These are phyloP conservation scores for Gymnogyps californianus DNA, from an alignment of 2,113 vertebrate genomes.

Conservation along the genomic window DNA sequence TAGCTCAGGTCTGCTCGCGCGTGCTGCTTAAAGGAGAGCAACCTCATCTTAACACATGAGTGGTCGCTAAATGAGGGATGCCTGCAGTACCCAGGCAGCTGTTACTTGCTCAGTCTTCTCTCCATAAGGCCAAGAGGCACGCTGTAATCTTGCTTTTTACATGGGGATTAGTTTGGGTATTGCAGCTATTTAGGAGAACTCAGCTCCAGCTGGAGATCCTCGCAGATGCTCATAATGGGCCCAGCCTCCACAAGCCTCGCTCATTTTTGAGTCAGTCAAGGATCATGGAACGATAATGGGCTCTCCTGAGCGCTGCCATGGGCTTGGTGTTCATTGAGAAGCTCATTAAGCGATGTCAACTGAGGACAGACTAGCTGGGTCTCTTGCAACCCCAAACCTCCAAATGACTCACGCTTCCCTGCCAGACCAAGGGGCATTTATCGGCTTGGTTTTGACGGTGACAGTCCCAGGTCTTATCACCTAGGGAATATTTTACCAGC, in stretches of 20 bases:
- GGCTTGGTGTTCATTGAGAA: background rate
- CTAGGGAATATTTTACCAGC: background rate
- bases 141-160: background rate
- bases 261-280: background rate
- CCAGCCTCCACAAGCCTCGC: background rate
- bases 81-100: background rate
- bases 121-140: background rate
- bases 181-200: background rate
- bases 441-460: background rate
- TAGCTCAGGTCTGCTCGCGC: accelerated
- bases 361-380: background rate
- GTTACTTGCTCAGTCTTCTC: background rate
- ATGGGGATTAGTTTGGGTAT: background rate
- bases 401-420: background rate
- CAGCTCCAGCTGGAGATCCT: background rate
- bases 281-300: background rate
- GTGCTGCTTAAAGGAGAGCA: accelerated
- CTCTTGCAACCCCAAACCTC: background rate
- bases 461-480: background rate
- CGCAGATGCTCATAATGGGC: background rate
- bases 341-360: background rate
- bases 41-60: background rate
- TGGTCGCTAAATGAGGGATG: background rate
- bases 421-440: background rate
- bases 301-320: background rate